Conservation (phyloP, 2,797 vertebrate species). For the Takifugu ocellatus region DNA sequence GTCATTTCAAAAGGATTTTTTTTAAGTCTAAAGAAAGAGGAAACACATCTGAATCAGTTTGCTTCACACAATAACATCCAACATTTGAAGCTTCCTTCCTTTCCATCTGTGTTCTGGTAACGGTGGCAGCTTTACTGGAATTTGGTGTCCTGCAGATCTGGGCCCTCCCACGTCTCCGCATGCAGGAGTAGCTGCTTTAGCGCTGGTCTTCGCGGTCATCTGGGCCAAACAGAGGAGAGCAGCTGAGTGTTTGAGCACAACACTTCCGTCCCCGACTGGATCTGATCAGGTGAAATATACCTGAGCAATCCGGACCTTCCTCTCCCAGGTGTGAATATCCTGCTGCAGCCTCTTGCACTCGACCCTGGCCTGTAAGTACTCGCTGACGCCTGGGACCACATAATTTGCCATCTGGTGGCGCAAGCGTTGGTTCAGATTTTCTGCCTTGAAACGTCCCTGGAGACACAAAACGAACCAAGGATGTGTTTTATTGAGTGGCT, state of each 20-base stretch:
- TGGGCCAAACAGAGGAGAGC: conserved; percentile 13
- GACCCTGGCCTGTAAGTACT: conserved; percentile 53
- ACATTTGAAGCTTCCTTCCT: not conserved
- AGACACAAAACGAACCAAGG: not conserved
- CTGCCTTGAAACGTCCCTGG: conserved; percentile 49
- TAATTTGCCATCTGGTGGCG: conserved; percentile 41
- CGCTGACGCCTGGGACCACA: conserved; percentile 33
- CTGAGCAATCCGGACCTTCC: conserved; percentile 54
- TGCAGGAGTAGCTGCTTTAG: conserved; percentile 21
- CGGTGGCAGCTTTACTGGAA: conserved; percentile 40
- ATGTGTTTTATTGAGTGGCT: not conserved
- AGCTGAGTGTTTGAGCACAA: too few species aligned
- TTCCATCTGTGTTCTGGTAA: conserved; percentile 23
- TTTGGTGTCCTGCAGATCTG: not conserved
- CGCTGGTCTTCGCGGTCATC: conserved; percentile 43
- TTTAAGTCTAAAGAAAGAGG: too few species aligned
- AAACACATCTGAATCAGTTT: not conserved
- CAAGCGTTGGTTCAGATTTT: conserved; percentile 43
- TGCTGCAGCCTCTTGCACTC: conserved; percentile 52
- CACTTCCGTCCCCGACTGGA: not conserved
- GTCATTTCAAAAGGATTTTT: too few species aligned
- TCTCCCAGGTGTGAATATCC: conserved; percentile 47
- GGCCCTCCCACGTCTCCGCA: conserved; percentile 25
- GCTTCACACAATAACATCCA: not conserved
- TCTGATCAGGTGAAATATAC: conserved; percentile 26